Conservation (phyloP, 64 coral and sea anemone species). For the Pachyseris speciosa region DNA sequence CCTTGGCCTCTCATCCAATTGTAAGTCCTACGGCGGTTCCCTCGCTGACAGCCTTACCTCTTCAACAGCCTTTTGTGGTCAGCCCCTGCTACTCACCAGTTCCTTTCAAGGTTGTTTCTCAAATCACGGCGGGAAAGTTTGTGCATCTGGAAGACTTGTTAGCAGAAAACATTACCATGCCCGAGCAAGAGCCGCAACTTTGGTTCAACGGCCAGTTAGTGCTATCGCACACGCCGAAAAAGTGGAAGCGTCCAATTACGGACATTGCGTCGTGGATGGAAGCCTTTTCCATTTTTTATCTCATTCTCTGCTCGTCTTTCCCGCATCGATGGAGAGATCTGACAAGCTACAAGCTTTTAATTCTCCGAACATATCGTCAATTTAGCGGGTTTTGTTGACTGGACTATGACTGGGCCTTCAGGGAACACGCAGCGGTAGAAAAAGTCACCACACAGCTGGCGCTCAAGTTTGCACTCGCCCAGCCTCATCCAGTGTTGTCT, state of each 20-base stretch:
- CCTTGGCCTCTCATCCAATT: not conserved
- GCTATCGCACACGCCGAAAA: not conserved
- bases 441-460: no score
- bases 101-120: not conserved
- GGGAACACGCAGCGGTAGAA: no score
- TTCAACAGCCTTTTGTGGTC: constrained; percentile 3
- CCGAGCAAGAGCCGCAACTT: not conserved
- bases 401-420: not conserved
- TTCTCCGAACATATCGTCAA: no score
- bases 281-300: no score
- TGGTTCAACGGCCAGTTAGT: not conserved
- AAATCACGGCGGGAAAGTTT: not conserved
- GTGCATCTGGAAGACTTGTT: not conserved
- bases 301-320: not conserved
- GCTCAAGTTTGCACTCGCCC: no score
- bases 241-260: not conserved
- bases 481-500: not conserved
- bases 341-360: no score
- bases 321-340: not conserved
- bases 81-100: not conserved
- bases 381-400: not conserved
- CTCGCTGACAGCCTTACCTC: not conserved
- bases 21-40: not conserved
- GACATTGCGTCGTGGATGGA: not conserved
- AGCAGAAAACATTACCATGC: not conserved